phyloP scores from a whole-genome alignment of 2,113 vertebrate genomes.

The Trichechus manatus region DNA sequence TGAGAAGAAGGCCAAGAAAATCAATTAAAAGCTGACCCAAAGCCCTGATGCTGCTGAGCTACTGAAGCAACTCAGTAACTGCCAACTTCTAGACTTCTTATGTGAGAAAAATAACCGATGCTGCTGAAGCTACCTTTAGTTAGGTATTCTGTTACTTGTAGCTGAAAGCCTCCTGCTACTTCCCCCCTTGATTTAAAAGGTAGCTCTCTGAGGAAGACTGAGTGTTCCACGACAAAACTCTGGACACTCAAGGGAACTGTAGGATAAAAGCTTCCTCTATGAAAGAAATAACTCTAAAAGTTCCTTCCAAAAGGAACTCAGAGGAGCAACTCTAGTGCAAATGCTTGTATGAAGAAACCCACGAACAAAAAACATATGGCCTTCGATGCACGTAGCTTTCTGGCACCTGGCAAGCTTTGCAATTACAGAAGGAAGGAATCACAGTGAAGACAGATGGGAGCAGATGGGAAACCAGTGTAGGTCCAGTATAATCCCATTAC shows the following conservation, averaged over 20 bases:
- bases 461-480: neutral
- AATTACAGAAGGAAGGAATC: neutral
- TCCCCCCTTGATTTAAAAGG: conserved; percentile 1
- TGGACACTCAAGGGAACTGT: neutral
- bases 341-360: neutral
- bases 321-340: neutral
- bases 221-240: neutral
- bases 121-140: neutral
- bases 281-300: neutral
- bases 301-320: neutral
- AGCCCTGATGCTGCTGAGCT: neutral
- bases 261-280: neutral
- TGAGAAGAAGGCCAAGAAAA: conserved; percentile 1
- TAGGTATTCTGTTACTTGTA: neutral
- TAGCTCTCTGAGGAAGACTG: neutral
- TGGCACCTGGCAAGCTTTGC: neutral
- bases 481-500: neutral
- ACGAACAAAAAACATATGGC: neutral
- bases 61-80: neutral
- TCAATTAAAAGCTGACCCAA: neutral
- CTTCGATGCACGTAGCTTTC: neutral
- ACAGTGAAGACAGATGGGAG: neutral
- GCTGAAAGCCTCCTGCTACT: neutral
- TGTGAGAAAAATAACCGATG: accelerated
- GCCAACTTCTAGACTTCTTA: neutral